Conservation (phyloP, 2,113 vertebrate genomes). For the Smithornis capensis region DNA sequence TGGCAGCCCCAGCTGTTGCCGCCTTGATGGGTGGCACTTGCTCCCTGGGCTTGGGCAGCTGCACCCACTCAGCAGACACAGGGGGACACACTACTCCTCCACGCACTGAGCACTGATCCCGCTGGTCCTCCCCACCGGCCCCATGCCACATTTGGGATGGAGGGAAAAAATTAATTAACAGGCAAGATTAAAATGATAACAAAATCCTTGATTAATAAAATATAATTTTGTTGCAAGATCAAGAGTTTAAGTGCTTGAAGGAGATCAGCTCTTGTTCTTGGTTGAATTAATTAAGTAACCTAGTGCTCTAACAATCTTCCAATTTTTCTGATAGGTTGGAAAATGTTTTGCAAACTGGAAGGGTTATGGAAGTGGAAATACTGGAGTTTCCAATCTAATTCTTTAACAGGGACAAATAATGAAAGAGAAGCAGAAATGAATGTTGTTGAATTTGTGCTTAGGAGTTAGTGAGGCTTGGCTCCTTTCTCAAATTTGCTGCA, state of each 20-base stretch:
- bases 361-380: neutral
- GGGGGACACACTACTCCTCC: no score
- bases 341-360: neutral
- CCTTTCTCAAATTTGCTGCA: neutral
- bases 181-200: no score
- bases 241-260: neutral
- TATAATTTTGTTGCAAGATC: neutral
- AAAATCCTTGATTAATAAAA: neutral
- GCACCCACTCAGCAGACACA: no score
- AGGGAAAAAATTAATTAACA: no score
- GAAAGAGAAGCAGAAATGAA: neutral
- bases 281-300: neutral
- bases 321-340: neutral
- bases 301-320: neutral
- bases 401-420: neutral
- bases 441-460: neutral
- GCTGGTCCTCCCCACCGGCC: no score
- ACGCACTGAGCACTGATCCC: no score
- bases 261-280: neutral
- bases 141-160: no score
- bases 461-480: neutral
- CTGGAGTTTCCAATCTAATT: neutral
- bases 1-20: no score
- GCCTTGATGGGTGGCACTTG: no score
- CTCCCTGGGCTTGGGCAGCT: no score